These are phyloP conservation scores for Morus bassanus DNA, from an alignment of 2,797 vertebrate genomes.

Conservation along the genomic window DNA sequence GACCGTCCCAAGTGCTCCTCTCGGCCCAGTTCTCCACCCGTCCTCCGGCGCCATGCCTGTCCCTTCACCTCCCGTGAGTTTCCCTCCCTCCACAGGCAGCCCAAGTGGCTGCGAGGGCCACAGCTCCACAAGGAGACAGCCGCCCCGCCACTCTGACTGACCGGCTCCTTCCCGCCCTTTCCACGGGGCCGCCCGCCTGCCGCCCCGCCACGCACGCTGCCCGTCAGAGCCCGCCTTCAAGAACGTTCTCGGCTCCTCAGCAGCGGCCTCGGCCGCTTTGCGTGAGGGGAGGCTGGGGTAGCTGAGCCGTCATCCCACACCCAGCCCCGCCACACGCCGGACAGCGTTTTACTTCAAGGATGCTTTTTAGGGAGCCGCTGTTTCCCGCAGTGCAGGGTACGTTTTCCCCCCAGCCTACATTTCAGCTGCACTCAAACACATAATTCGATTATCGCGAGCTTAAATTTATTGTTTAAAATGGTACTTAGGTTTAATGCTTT, in stretches of 20 bases:
- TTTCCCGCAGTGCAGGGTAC: fast-evolving
- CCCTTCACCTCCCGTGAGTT: fast-evolving
- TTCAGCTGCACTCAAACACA: neutral
- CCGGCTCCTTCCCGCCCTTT: neutral
- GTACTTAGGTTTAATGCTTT: neutral
- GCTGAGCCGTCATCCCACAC: fast-evolving
- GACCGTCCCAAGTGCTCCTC: neutral
- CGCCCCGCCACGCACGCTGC: no score
- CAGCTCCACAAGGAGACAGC: neutral
- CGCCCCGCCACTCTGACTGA: no score
- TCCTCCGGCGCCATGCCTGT: fast-evolving
- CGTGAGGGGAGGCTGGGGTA: fast-evolving
- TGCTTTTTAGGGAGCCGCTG: fast-evolving
- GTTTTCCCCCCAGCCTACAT: neutral
- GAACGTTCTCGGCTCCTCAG: fast-evolving
- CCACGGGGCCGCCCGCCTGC: no score
- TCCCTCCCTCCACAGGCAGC: fast-evolving
- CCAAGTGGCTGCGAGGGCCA: fast-evolving
- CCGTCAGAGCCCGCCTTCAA: fast-evolving
- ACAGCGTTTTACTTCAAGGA: fast-evolving
- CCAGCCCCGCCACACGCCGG: fast-evolving
- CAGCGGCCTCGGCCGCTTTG: fast-evolving
- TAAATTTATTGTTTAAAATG: neutral
- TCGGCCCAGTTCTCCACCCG: neutral
- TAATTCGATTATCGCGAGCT: neutral